Conservation (phyloP, 2,888 invertebrate genomes). For the Craniophora ligustri region DNA sequence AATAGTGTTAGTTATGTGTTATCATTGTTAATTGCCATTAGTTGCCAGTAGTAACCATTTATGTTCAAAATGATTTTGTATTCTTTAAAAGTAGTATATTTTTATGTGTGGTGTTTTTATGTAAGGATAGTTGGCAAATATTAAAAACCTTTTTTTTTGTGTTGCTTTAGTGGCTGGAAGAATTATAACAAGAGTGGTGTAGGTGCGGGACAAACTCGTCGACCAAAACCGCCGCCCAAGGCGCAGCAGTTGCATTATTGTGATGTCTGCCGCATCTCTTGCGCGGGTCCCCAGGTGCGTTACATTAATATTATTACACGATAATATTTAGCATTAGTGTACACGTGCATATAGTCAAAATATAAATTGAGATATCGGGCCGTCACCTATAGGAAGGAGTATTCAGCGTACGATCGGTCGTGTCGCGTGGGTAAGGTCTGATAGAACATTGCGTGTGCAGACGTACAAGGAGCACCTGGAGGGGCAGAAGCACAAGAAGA, state of each 20-base stretch:
- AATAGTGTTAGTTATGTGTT: too few relatives aligned
- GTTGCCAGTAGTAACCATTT: too few relatives aligned
- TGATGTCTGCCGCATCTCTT: conserved; percentile 99
- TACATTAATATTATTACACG: not conserved
- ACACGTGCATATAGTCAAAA: too few relatives aligned
- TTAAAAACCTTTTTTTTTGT: not conserved
- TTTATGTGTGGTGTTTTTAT: too few relatives aligned
- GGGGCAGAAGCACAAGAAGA: conserved; percentile 99
- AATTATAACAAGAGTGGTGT: conserved; percentile 84
- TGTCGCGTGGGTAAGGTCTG: too few relatives aligned
- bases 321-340: too few relatives aligned
- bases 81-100: too few relatives aligned
- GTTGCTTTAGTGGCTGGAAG: conserved; percentile 74
- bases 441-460: conserved; percentile 63
- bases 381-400: too few relatives aligned
- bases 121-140: not conserved
- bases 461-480: conserved; percentile 96
- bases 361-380: too few relatives aligned
- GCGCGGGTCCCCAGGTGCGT: conserved; percentile 95
- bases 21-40: too few relatives aligned
- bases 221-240: conserved; percentile 94
- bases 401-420: too few relatives aligned
- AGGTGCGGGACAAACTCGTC: conserved; percentile 89
- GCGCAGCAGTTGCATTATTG: conserved; percentile 99
- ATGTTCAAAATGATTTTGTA: too few relatives aligned